phyloP scores from a whole-genome alignment of 2,888 invertebrate genomes.

The Macropis europaea region DNA sequence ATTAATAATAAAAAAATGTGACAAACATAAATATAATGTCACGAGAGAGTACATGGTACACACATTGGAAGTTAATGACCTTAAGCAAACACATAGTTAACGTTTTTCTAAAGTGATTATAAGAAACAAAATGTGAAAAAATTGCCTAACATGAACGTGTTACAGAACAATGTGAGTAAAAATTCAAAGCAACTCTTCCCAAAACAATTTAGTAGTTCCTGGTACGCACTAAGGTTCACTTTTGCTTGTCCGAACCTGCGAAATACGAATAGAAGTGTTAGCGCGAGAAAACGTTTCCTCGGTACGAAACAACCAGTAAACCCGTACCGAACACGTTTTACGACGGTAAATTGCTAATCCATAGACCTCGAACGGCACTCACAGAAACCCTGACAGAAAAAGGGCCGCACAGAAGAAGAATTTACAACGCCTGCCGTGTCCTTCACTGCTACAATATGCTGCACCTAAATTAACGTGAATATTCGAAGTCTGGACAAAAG shows the following conservation, averaged over 20 bases:
- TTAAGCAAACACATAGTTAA: too few relatives aligned
- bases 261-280: constrained; percentile 12
- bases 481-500: neutral
- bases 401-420: constrained; percentile 37
- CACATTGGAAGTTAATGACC: too few relatives aligned
- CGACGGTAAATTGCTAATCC: constrained; percentile 45
- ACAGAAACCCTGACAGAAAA: constrained; percentile 26
- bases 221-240: neutral
- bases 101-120: too few relatives aligned
- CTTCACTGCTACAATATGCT: constrained; percentile 13
- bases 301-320: constrained; percentile 31
- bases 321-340: constrained; percentile 28
- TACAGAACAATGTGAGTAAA: neutral
- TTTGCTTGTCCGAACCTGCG: neutral
- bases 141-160: neutral
- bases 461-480: constrained; percentile 39
- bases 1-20: too few relatives aligned
- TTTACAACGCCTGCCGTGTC: constrained; percentile 41
- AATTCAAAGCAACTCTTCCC: neutral
- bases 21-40: neutral
- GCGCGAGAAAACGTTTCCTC: neutral
- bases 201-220: constrained; percentile 18
- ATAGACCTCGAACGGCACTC: neutral
- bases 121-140: neutral
- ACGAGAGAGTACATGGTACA: too few relatives aligned